Evolutionary conservation across 2,888 invertebrate genomes (phyloP).

Genomic region (Drosophila neonasuta): DNA sequence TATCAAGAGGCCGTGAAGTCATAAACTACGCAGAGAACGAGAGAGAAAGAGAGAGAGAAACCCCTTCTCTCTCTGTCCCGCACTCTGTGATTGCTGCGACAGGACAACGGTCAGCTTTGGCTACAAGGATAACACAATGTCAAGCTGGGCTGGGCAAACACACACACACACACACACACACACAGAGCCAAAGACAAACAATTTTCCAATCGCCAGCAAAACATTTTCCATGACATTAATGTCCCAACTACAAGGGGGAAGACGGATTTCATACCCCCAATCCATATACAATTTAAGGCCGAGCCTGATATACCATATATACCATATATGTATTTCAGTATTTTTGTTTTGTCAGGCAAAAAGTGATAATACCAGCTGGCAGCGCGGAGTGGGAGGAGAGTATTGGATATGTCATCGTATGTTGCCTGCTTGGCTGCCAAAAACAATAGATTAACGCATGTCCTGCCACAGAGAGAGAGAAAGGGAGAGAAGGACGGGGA

Average conservation of each 20-base stretch:
- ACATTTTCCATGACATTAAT: constrained; percentile 72
- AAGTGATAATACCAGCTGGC: constrained; percentile 49
- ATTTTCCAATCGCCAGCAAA: constrained; percentile 73
- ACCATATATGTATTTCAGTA: constrained; percentile 21
- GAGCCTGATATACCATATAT: constrained; percentile 7
- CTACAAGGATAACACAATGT: constrained; percentile 64
- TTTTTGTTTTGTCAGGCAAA: constrained; percentile 55
- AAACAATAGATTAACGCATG: constrained; percentile 71
- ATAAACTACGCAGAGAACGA: constrained; percentile 45
- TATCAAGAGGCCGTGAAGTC: constrained; percentile 68
- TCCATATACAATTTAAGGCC: constrained; percentile 37
- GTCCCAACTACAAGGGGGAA: constrained; percentile 39
- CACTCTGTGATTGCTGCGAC: neutral
- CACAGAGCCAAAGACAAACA: constrained; percentile 55
- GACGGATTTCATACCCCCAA: neutral
- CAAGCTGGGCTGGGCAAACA: constrained; percentile 38
- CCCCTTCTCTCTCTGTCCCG: neutral
- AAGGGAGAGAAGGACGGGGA: neutral
- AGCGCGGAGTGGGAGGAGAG: no score
- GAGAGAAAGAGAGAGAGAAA: neutral
- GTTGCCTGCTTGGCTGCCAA: constrained; percentile 57
- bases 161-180: no score
- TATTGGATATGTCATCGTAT: constrained; percentile 7
- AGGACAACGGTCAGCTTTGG: constrained; percentile 45
- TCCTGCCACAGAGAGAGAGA: constrained; percentile 16